Evolutionary conservation across 2,113 vertebrate species (phyloP).

Genomic region (Melanotaenia duboulayi): DNA sequence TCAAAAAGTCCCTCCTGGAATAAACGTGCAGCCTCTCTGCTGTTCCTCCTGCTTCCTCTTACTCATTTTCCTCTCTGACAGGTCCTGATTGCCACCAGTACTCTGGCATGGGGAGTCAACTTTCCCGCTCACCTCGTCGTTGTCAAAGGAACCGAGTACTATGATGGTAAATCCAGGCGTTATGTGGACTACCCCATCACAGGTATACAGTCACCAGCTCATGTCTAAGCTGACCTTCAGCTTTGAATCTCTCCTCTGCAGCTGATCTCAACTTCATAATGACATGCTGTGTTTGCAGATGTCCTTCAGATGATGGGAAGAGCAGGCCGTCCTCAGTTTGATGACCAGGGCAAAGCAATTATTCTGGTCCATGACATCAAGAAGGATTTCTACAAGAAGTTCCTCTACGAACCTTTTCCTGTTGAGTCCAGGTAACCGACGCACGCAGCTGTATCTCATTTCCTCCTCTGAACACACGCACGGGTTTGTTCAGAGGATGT

Average conservation of each 20-base stretch:
- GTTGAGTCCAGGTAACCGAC: conserved; percentile 95
- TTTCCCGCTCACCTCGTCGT: conserved; percentile 98
- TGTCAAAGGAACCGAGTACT: conserved; percentile 98
- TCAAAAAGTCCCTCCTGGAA: no score
- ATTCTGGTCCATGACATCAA: conserved; percentile 99
- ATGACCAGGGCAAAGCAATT: conserved; percentile 98
- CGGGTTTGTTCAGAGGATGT: no score
- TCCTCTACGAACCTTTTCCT: conserved; percentile 97
- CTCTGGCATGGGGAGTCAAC: conserved; percentile 98
- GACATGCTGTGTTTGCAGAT: conserved; percentile 81
- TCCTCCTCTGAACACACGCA: no score
- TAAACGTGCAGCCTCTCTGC: no score
- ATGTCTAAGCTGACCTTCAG: no score
- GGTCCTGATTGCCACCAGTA: conserved; percentile 98
- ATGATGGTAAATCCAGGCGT: conserved; percentile 94
- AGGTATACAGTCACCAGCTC: conserved; percentile 79
- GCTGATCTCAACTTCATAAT: no score
- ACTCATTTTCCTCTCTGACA: conserved; percentile 51
- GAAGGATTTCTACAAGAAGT: conserved; percentile 99
- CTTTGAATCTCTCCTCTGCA: no score
- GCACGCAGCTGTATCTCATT: neutral
- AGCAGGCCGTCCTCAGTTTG: conserved; percentile 96
- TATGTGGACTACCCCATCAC: conserved; percentile 99
- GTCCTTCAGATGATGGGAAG: conserved; percentile 99
- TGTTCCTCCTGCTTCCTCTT: no score